A percentile compares a stretch with the other conserved stretches of the same genome.
Conservation (phyloP, 2,113 vertebrate genomes). For the Romanogobio albipinnatus region DNA sequence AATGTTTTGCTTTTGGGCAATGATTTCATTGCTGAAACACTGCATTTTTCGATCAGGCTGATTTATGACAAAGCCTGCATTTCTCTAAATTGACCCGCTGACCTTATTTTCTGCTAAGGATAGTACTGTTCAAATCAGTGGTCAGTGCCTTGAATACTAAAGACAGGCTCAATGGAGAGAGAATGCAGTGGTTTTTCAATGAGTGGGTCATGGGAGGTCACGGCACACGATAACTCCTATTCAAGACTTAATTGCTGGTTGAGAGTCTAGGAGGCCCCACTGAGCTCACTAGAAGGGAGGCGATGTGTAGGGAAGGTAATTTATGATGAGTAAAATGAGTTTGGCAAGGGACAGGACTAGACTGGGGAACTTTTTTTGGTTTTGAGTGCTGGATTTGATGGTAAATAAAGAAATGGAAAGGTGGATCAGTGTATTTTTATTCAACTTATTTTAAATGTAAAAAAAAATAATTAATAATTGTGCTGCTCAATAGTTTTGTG, state of each 20-base stretch:
- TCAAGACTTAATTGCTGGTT: conserved; percentile 60
- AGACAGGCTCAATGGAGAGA: conserved; percentile 38
- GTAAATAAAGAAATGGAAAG: conserved; percentile 26
- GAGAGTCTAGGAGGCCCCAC: conserved; percentile 48
- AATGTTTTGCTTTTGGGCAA: background rate
- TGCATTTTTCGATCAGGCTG: conserved; percentile 32
- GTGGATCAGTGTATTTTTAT: no score
- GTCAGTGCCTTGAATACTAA: conserved; percentile 48
- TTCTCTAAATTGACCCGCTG: conserved; percentile 47
- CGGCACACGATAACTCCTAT: conserved; percentile 54
- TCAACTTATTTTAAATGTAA: background rate
- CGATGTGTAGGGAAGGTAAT: conserved; percentile 39
- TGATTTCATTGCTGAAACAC: conserved; percentile 9
- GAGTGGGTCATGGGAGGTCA: conserved; percentile 55
- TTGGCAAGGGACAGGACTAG: conserved; percentile 26
- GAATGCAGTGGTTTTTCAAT: conserved; percentile 44
- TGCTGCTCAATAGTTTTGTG: background rate
- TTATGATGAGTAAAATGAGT: conserved; percentile 46
- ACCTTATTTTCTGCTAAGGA: conserved; percentile 51
- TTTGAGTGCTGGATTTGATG: conserved; percentile 25
- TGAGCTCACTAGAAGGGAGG: conserved; percentile 36
- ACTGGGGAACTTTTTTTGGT: conserved; percentile 27
- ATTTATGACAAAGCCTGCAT: conserved; percentile 46
- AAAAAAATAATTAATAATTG: no score
- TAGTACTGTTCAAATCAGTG: conserved; percentile 48